Evolutionary conservation across 2,113 vertebrate genomes (phyloP).

Genomic region (Neoarius graeffei): DNA sequence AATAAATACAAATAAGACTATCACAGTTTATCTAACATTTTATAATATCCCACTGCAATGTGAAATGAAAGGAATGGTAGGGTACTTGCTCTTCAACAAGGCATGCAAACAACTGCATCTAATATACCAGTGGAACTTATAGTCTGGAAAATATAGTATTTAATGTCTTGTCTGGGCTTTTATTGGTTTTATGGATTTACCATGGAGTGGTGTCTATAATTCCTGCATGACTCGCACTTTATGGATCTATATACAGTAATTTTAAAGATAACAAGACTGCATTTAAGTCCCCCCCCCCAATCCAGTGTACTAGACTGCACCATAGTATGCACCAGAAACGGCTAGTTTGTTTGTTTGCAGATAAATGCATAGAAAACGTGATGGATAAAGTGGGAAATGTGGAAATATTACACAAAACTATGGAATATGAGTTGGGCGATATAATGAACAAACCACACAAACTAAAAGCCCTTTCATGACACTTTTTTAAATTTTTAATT

Average conservation of each 20-base stretch:
- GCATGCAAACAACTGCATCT: neutral
- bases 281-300: neutral
- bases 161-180: neutral
- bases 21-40: neutral
- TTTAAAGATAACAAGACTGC: neutral
- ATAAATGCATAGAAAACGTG: neutral
- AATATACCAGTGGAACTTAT: neutral
- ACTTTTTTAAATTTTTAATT: neutral
- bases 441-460: neutral
- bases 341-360: neutral
- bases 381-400: neutral
- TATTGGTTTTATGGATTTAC: constrained; percentile 12
- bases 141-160: neutral
- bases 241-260: neutral
- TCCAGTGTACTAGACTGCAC: neutral
- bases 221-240: neutral
- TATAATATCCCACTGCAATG: neutral
- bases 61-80: neutral
- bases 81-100: neutral
- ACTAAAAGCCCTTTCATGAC: neutral
- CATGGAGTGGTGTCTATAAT: neutral
- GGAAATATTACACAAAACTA: neutral
- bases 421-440: neutral
- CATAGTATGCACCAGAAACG: neutral
- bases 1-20: neutral